phyloP scores from a whole-genome alignment of 2,113 vertebrate species.

The Ivindomyrus marchei region DNA sequence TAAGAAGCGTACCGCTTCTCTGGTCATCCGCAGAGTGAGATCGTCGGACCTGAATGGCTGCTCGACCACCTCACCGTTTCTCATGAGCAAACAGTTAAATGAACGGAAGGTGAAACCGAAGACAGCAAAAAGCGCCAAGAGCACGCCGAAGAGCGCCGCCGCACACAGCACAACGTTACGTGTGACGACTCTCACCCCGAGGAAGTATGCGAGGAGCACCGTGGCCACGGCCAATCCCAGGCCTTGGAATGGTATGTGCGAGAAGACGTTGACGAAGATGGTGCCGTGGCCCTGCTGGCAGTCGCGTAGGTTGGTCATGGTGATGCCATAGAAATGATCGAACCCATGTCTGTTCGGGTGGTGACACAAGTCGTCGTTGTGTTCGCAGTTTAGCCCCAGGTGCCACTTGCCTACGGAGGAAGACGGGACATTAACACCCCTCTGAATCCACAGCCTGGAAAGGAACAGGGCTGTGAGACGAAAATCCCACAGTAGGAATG shows the following conservation, averaged over 20 bases:
- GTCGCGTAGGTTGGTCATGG: constrained; percentile 73
- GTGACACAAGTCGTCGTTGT: constrained; percentile 75
- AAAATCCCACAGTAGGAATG: not conserved
- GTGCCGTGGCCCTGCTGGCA: constrained; percentile 69
- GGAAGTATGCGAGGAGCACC: constrained; percentile 31
- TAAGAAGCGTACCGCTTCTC: constrained; percentile 64
- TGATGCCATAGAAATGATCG: constrained; percentile 73
- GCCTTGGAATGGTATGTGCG: constrained; percentile 32
- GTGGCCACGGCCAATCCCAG: constrained; percentile 38
- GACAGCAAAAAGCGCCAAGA: not conserved
- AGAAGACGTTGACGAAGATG: constrained; percentile 45
- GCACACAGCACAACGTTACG: constrained; percentile 23
- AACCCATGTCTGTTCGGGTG: constrained; percentile 78
- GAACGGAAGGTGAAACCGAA: constrained; percentile 60
- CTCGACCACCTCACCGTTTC: constrained; percentile 58
- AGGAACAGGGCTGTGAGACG: not conserved
- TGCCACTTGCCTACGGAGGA: constrained; percentile 76
- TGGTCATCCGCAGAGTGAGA: constrained; percentile 71
- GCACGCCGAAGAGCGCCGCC: constrained; percentile 16
- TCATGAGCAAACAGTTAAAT: constrained; percentile 81
- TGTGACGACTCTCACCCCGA: constrained; percentile 40
- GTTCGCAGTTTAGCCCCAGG: constrained; percentile 74
- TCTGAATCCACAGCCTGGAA: not conserved
- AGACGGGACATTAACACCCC: not conserved
- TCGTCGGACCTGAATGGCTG: constrained; percentile 68